phyloP scores from a whole-genome alignment of 2,113 vertebrate genomes.

The Melospiza georgiana region DNA sequence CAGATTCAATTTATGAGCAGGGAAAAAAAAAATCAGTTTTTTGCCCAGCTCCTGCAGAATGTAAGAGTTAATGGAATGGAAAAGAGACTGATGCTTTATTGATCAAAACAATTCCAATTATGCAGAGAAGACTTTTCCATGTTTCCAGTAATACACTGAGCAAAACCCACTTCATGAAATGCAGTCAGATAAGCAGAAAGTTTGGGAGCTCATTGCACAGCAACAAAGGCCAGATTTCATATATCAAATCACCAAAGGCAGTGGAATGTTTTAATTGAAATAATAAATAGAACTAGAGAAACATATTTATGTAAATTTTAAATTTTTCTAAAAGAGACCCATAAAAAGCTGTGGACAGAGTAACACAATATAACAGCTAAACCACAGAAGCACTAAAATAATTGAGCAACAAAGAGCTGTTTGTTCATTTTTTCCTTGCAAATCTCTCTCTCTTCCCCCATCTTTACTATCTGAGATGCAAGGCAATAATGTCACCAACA shows the following conservation, averaged over 20 bases:
- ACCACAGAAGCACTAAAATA: background rate
- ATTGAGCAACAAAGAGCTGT: background rate
- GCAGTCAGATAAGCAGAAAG: background rate
- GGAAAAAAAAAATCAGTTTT: background rate
- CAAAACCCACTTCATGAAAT: background rate
- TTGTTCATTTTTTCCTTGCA: background rate
- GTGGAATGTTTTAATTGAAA: background rate
- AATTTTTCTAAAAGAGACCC: background rate
- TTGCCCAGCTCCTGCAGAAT: background rate
- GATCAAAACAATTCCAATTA: background rate
- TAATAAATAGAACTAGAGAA: background rate
- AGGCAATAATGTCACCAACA: background rate
- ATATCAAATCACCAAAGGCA: background rate
- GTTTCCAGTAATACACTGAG: background rate
- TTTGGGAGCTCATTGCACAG: background rate
- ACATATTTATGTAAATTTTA: background rate
- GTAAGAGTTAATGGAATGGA: background rate
- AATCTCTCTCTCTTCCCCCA: background rate
- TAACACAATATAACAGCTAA: background rate
- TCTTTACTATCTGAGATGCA: background rate
- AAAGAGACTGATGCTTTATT: background rate
- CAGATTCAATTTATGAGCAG: background rate
- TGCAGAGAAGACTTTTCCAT: background rate
- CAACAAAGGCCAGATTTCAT: background rate
- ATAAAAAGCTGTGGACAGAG: slow-evolving; percentile 3